Evolutionary conservation across 2,113 vertebrate species (phyloP), one percentile per base, ranked within the genome.

Genomic region (Tonatia bakeri): DNA sequence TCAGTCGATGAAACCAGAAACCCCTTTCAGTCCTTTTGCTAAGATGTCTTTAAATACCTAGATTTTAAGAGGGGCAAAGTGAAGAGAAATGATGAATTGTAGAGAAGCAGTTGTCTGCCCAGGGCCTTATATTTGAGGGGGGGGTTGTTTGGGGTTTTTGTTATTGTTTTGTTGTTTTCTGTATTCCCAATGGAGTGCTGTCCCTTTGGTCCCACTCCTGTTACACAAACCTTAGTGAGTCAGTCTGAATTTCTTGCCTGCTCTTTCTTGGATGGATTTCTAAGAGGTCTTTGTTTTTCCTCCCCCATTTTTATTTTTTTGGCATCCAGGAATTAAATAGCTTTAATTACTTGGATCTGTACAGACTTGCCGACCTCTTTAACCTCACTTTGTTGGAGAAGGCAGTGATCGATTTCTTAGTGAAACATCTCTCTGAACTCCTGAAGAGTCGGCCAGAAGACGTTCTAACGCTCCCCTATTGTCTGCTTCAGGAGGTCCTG

Each of bases 341-440:
- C 90, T 99, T 99, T 97, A 99, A 99, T 99, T 99, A 99, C 98
- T 98, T 99, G 99, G 99, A 99, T 98, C 98, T 99, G 97, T 99
- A 99, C 98, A 99, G 99, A 69, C 99, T 99, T 94, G 99, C 99
- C 3, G 99, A 99, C 98, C 99, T 99, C 96, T 99, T 99, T 98
- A 99, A 99, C 98, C 99, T 99, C 97, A 99, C 99, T 76, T 97
- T 99, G 96, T 96, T 99, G 98, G 99, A 99, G 98, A 99, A 99
- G 89, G 99, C 99, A 24, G 99, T 99, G 97, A 99, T 99, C 97
- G 98, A 98, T 97, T 99, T 99, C 98, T 98, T 99, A 98, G 99
- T 99, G 98, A 99, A 99, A 91, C 99, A 99, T 97, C 99, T 99
- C 96, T 99, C 99, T 38, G 99, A 99, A 96, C 98, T 99, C 86